Conservation (phyloP, 2,113 vertebrate species). For the Halcyon malimbica region DNA sequence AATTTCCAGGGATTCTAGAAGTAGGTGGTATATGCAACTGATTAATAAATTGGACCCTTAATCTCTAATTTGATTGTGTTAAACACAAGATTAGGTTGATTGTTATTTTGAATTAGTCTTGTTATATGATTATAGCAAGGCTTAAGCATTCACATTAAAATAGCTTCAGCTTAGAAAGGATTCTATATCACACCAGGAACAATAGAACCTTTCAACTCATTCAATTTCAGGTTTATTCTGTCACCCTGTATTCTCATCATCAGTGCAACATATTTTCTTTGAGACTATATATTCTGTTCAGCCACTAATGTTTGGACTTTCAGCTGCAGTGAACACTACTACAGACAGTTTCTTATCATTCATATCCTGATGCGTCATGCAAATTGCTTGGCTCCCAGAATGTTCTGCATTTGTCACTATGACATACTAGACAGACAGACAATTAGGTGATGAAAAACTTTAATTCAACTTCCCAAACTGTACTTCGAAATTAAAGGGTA, state of each 20-base stretch:
- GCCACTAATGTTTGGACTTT: not conserved
- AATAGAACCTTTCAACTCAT: not conserved
- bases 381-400: not conserved
- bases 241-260: not conserved
- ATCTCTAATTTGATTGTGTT: conserved; percentile 25
- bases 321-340: not conserved
- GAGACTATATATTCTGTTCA: not conserved
- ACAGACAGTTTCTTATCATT: not conserved
- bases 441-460: conserved; percentile 18
- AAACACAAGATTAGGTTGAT: conserved; percentile 37
- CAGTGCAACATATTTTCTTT: not conserved
- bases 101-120: conserved; percentile 61
- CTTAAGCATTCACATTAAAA: conserved; percentile 24
- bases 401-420: conserved; percentile 9
- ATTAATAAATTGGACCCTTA: conserved; percentile 37
- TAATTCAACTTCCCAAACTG: conserved; percentile 19
- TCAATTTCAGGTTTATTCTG: not conserved
- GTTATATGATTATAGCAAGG: not conserved
- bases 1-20: not conserved
- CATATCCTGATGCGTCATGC: conserved; percentile 1
- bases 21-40: not conserved
- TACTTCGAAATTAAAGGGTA: conserved; percentile 12
- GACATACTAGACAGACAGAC: not conserved
- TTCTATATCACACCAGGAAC: not conserved
- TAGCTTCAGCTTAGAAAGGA: not conserved